phyloP scores from a whole-genome alignment of 1,140 invertebrate species.

The Drosophila kikkawai region DNA sequence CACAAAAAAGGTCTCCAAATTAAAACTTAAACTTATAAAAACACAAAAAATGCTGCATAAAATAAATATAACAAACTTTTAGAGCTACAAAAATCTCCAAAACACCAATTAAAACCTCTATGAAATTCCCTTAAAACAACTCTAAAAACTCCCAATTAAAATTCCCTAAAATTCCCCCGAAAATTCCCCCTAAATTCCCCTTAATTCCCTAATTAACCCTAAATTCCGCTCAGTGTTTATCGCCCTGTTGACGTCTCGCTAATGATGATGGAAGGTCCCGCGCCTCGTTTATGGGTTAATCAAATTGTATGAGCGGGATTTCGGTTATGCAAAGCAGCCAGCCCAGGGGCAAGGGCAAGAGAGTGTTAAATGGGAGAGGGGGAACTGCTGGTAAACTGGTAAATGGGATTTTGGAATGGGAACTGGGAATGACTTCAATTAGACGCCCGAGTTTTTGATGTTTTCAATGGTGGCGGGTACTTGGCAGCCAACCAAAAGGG shows the following conservation, averaged over 20 bases:
- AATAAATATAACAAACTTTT: background rate
- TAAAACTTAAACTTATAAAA: background rate
- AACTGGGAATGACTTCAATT: constrained; percentile 68
- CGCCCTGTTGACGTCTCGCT: constrained; percentile 43
- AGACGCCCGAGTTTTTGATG: constrained; percentile 62
- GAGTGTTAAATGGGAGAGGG: constrained; percentile 22
- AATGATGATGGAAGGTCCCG: constrained; percentile 78
- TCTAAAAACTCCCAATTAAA: background rate
- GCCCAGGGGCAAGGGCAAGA: constrained; percentile 12
- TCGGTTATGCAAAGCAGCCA: constrained; percentile 68
- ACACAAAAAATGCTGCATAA: no score
- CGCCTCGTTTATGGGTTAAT: constrained; percentile 70
- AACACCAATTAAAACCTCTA: background rate
- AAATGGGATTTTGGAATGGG: constrained; percentile 9
- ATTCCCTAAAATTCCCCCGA: no score
- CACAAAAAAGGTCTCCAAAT: background rate
- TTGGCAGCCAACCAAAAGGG: constrained; percentile 75
- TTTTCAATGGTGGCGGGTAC: constrained; percentile 57
- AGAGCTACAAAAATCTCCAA: no score
- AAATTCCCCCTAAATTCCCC: no score
- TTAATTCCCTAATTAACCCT: no score
- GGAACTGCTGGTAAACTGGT: background rate
- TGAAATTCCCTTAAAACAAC: background rate
- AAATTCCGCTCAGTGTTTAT: constrained; percentile 26
- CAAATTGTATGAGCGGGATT: constrained; percentile 68